Base-by-base conservation (phyloP, 2,888 invertebrate species). In the Dicycla oo region DNA sequence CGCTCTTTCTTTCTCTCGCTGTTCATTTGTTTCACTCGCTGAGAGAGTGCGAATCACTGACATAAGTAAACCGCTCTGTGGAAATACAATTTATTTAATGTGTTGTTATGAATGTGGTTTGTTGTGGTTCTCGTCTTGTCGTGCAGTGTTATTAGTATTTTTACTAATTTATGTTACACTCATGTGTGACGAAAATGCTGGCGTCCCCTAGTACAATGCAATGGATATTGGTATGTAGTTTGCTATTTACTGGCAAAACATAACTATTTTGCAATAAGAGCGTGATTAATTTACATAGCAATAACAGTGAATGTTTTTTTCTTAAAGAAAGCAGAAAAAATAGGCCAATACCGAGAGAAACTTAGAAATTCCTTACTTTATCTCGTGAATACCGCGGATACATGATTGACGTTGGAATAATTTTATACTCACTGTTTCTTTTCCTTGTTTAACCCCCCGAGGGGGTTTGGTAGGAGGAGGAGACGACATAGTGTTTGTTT, bases 41-140 rank as follows among this genome's bases (percentile, higher is more conserved):
- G 99, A 99, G 74, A 99, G 94, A 0, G 99, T 99, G 82, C 99
- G 97, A 84, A 99, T 99, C 61, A 99, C 99, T 73, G 99, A 98
- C 97, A 99, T 99, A 85, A 99, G 96, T 72, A 98, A 96, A 71
- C 98, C 98, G 91, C 98, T 98, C 98, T 98, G 70, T 47, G 15
- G 93, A 40, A 69, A 82, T 49, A 1, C 7, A 1, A 40, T 13
- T 40, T 6, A 13, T 47, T 61, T 11, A 11, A 3, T 8, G 6
- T 40, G 38, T 18, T 30, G 18, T 5, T 23, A 23, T 40, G 4
- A 23, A 26, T 45, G 7, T 20, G 3, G 8, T 56, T 30, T 47
- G 10, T 30, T 43, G 2, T 57, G 0, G 7, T 7, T n/a, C n/a
- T n/a, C n/a, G n/a, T n/a, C n/a, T n/a, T 26, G 7, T 10, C 3